phyloP scores from a whole-genome alignment of 2,888 invertebrate species.

The Teinopalpus imperialis region DNA sequence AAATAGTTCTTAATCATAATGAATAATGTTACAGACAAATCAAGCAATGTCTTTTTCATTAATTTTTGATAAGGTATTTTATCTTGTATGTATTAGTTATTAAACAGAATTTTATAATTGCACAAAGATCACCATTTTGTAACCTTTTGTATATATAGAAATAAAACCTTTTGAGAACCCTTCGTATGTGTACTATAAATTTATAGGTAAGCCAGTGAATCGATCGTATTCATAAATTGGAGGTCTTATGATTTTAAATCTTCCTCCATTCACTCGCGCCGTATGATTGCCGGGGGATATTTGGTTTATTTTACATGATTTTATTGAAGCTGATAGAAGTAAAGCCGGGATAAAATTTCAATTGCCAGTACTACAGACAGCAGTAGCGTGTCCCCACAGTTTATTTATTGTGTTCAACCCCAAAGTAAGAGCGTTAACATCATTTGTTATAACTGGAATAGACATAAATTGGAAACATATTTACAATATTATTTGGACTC shows the following conservation, averaged over 20 bases:
- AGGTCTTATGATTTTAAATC: constrained; percentile 59
- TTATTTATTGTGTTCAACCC: constrained; percentile 74
- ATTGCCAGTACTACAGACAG: constrained; percentile 75
- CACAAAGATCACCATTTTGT: no score
- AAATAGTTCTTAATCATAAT: no score
- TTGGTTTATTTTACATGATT: constrained; percentile 70
- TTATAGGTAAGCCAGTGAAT: constrained; percentile 26
- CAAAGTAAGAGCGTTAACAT: constrained; percentile 49
- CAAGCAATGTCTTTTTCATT: no score
- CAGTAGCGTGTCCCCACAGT: constrained; percentile 61
- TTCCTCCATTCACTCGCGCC: constrained; percentile 33
- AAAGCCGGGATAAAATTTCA: constrained; percentile 79
- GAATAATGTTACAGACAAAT: no score
- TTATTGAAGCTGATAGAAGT: constrained; percentile 68
- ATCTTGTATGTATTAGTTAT: no score
- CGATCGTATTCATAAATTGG: constrained; percentile 44
- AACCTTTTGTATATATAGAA: no score
- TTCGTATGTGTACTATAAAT: constrained; percentile 15
- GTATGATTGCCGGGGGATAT: constrained; percentile 41
- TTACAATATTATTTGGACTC: no score
- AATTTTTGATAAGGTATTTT: no score
- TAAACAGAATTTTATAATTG: no score
- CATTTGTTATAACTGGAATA: constrained; percentile 41
- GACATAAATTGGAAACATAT: constrained; percentile 26
- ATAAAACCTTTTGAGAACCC: neutral